Conservation (phyloP, 2,113 vertebrate species). For the Chloropsis cyanopogon region DNA sequence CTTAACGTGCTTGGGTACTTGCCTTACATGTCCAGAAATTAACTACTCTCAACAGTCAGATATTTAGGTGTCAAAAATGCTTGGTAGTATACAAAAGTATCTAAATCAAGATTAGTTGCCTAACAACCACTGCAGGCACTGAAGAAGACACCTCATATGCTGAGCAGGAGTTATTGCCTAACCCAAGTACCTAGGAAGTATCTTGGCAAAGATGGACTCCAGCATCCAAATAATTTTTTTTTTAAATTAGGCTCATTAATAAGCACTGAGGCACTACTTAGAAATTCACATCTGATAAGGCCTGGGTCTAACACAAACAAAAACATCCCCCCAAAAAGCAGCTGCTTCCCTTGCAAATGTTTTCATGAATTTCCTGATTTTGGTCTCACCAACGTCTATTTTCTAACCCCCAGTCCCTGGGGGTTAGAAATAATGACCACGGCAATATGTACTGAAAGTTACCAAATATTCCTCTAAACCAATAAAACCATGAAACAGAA, state of each 20-base stretch:
- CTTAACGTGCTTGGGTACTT: background rate
- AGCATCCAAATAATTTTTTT: background rate
- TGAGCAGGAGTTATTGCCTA: background rate
- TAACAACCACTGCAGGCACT: background rate
- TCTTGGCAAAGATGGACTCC: background rate
- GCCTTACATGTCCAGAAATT: background rate
- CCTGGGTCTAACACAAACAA: background rate
- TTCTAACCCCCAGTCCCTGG: background rate
- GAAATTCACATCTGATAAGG: background rate
- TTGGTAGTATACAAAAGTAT: background rate
- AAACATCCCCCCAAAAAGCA: background rate
- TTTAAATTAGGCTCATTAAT: background rate
- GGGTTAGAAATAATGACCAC: no score
- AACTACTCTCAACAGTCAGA: background rate
- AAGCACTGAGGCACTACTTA: background rate
- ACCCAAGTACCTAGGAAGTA: background rate
- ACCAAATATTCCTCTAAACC: background rate
- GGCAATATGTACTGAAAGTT: background rate
- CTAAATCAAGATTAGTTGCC: conserved; percentile 20
- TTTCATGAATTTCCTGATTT: background rate
- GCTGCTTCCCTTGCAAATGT: background rate
- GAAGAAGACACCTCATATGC: background rate
- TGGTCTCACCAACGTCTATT: background rate
- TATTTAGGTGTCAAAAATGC: conserved; percentile 9
- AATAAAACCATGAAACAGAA: background rate